Evolutionary conservation across 2,888 invertebrate species (phyloP), one percentile per base, ranked within the genome.

Genomic region (Latrodectus elegans): DNA sequence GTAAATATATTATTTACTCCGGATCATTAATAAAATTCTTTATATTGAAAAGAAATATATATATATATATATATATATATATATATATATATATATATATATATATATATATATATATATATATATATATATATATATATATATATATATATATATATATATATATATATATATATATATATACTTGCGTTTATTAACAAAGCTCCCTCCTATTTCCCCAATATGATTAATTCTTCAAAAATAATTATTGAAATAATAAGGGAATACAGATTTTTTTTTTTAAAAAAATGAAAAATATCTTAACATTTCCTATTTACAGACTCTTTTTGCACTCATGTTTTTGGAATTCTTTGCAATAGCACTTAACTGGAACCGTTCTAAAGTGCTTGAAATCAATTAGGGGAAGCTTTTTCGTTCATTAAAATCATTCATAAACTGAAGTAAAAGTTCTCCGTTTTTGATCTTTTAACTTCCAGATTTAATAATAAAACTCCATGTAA

Each of bases 381-480:
- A 84, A 77, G 68, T 72, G 71, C 67, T 84, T 72, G 72, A 73
- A 84, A 78, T 84, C 84, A 84, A 84, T 84, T 78, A 84, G 77
- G 73, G 17, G 72, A 70, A 67, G 26, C 78, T 67, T 84, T 78
- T 73, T 77, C 72, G 78, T 78, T 26, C 84, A 78, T 84, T 78
- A 78, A 84, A 77, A 72, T 55, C 71, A 84, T 78, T 82, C 73
- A 72, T 84, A 84, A 78, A 73, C 73, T 84, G 64, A 22, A 38
- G 38, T 38, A 52, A 68, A 49, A 68, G 55, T 49, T 84, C 67
- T n/a, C 22, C 38, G 68, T 73, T 72, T 78, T 64, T 53, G 72
- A 22, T 51, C 67, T 73, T 84, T 78, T 84, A 78, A 72, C 72
- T 64, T 55, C 38, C 53, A 78, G 84, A 84, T 78, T 84, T 84